Base-by-base conservation (phyloP, 2,888 invertebrate genomes). In the Criorhina ranunculi region DNA sequence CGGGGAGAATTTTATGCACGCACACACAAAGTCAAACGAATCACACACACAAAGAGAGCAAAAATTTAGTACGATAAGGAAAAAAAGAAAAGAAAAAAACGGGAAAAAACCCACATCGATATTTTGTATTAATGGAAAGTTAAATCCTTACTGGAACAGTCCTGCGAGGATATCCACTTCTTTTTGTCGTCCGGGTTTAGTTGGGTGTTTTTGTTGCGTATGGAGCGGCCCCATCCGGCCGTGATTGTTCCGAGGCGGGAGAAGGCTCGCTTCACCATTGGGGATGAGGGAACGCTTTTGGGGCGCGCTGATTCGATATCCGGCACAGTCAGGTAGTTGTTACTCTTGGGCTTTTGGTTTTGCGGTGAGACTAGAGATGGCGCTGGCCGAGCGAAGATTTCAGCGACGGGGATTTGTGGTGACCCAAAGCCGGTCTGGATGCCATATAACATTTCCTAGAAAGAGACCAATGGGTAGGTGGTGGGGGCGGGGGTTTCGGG, bases 381-480 rank as follows among this genome's bases (percentile, higher is more conserved):
- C 9, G 96, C 97, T 1, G 97, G 97, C 73, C 97, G 93, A 0
- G 97, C 95, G 72, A 98, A 92, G 57, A 98, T 92, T 91, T 98
- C 98, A 0, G 97, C 97, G 2, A 98, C 97, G 0, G 98, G 97
- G 86, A 97, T 97, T 93, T 98, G 97, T 0, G 98, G 97, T 55
- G 97, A 97, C 3, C 98, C 98, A 90, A 98, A 97, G 64, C 98
- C 98, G 0, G 97, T 96, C 91, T 97, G 97, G 89, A 98, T 98
- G 75, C 98, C 98, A 91, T 98, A 98, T 60, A 98, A 92, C 97
- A 98, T 98, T 93, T 98, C 98, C 93, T 98, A 91, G 95, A 96
- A n/a, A 12, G 15, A 53, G 8, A 8, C 1, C 8, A 17, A 35
- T 6, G 0, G 2, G 2, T 15, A n/a, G n/a, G 29, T 19, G 15